A percentile compares a stretch with the other conserved stretches of the same genome.
Conservation (phyloP, 2,113 vertebrate species). For the Oryzias woworae region DNA sequence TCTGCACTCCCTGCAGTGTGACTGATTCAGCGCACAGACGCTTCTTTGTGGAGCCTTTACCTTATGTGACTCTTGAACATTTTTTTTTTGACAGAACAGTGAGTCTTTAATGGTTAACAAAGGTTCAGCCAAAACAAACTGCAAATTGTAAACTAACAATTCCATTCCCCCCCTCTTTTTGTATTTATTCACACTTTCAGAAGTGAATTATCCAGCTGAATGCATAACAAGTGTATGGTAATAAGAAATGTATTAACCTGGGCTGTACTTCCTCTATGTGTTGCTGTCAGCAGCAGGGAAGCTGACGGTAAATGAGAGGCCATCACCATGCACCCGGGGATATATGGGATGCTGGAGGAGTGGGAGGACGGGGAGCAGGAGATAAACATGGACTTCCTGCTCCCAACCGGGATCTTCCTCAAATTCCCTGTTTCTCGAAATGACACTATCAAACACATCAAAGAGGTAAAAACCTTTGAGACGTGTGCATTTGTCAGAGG, state of each 20-base stretch:
- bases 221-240: too few species aligned
- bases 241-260: constrained; percentile 33
- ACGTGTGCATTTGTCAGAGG: too few species aligned
- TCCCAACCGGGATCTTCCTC: constrained; percentile 94
- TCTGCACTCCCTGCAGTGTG: not conserved
- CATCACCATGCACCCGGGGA: constrained; percentile 91
- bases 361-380: constrained; percentile 89
- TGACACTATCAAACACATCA: constrained; percentile 90
- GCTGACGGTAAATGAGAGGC: constrained; percentile 78
- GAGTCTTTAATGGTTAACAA: not conserved
- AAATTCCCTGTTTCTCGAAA: constrained; percentile 87
- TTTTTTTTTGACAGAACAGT: not conserved
- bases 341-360: constrained; percentile 90
- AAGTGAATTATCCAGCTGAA: too few species aligned
- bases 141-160: not conserved
- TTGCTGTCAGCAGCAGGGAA: constrained; percentile 65
- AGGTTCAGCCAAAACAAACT: not conserved
- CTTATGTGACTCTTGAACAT: constrained; percentile 31
- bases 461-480: constrained; percentile 79
- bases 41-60: constrained; percentile 21
- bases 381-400: constrained; percentile 90
- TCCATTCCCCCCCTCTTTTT: not conserved
- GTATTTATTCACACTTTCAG: not conserved
- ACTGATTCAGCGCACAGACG: not conserved
- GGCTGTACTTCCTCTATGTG: constrained; percentile 30